phyloP scores from a whole-genome alignment of 2,888 invertebrate genomes.

The Drosophila ezoana region DNA sequence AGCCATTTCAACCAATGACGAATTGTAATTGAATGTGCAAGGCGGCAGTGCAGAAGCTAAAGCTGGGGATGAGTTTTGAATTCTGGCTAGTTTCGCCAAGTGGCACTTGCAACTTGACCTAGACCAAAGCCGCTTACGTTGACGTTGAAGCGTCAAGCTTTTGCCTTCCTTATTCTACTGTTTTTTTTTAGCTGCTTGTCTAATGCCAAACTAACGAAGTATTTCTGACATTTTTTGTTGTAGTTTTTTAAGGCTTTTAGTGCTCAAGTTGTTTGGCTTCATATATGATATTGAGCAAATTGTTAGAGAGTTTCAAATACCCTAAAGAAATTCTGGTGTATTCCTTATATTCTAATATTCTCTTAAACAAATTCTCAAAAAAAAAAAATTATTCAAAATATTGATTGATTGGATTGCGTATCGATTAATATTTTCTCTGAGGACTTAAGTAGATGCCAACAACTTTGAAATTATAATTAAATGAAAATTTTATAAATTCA shows the following conservation, averaged over 20 bases:
- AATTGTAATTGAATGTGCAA: constrained; percentile 52
- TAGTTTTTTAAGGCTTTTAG: constrained; percentile 33
- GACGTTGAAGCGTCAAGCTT: constrained; percentile 48
- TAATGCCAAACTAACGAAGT: constrained; percentile 52
- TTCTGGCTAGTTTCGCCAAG: constrained; percentile 34
- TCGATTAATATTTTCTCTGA: no score
- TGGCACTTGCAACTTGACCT: constrained; percentile 71
- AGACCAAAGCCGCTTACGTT: constrained; percentile 77
- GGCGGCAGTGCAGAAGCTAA: neutral
- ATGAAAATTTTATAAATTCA: no score
- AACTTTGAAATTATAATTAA: no score
- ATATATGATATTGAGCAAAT: constrained; percentile 2
- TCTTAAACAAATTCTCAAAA: no score
- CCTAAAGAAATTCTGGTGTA: no score
- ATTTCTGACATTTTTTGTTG: constrained; percentile 36
- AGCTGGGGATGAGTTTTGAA: constrained; percentile 14
- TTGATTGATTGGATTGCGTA: no score
- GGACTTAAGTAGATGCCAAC: no score
- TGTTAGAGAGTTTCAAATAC: neutral
- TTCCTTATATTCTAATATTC: no score
- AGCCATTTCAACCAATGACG: constrained; percentile 69
- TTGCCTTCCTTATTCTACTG: constrained; percentile 24
- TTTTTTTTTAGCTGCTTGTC: constrained; percentile 8
- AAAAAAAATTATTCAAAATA: no score
- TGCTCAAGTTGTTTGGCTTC: constrained; percentile 64